Percentiles rank a stretch among this genome's conserved stretches.
Evolutionary conservation across 2,888 invertebrate genomes (phyloP).

Genomic region (Leptothorax acervorum): DNA sequence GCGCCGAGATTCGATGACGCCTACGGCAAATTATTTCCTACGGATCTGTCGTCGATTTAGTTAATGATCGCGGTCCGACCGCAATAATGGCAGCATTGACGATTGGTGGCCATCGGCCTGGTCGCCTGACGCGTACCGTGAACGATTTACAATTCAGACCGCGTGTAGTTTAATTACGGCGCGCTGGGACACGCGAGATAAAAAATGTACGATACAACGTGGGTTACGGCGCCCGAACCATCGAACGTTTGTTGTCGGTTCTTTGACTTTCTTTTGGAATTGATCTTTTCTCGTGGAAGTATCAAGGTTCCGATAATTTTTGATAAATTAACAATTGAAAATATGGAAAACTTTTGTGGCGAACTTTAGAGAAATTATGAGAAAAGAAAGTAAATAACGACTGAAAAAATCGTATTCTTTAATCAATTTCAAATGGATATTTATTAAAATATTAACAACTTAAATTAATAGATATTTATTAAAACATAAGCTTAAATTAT

Average conservation of each 20-base stretch:
- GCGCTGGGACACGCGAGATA: not conserved
- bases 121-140: not conserved
- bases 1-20: slow-evolving; percentile 67
- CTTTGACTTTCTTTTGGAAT: not conserved
- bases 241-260: not conserved
- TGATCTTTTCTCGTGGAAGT: not conserved
- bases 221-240: not conserved
- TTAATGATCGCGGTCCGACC: slow-evolving; percentile 65
- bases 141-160: slow-evolving; percentile 25
- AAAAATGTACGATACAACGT: not conserved
- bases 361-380: not conserved
- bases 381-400: not conserved
- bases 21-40: slow-evolving; percentile 72
- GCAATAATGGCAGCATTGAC: slow-evolving; percentile 46
- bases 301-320: not conserved
- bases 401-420: not conserved
- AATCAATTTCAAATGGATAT: not conserved
- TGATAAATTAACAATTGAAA: not conserved
- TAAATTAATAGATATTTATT: not conserved
- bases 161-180: not conserved
- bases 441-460: not conserved
- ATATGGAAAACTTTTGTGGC: not conserved
- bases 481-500: not conserved
- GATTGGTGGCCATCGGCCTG: slow-evolving; percentile 14
- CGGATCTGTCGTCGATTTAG: slow-evolving; percentile 54